Evolutionary conservation across 2,888 invertebrate species (phyloP).

Genomic region (Mongoloraphidia duomilia): DNA sequence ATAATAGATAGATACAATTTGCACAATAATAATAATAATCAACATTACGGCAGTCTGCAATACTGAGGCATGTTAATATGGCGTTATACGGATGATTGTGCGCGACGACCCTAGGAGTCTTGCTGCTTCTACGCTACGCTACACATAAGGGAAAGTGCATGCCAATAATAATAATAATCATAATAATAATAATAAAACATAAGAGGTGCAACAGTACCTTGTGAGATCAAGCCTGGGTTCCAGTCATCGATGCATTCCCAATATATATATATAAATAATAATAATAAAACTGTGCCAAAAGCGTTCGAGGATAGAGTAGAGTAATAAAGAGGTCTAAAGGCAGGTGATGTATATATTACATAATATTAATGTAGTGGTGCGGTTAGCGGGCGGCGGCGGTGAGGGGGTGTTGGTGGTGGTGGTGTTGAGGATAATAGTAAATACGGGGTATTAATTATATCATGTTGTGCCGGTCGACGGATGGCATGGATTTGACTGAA

Average conservation of each 20-base stretch:
- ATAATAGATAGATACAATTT: too few species aligned
- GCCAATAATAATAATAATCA: slow-evolving; percentile 18
- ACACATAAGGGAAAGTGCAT: slow-evolving; percentile 20
- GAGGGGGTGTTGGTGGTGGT: slow-evolving; percentile 10
- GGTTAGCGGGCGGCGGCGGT: slow-evolving; percentile 9
- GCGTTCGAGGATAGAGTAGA: slow-evolving; percentile 27
- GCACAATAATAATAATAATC: slow-evolving; percentile 16
- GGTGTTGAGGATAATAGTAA: slow-evolving; percentile 15
- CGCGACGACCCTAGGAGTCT: slow-evolving; percentile 10
- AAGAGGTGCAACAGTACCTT: slow-evolving; percentile 55
- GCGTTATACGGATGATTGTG: not conserved
- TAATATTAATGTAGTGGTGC: slow-evolving; percentile 4
- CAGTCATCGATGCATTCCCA: slow-evolving; percentile 42
- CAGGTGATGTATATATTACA: slow-evolving; percentile 8
- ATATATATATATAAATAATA: slow-evolving; percentile 20
- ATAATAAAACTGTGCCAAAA: slow-evolving; percentile 36
- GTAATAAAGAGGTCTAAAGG: too few species aligned
- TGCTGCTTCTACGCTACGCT: slow-evolving; percentile 7
- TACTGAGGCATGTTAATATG: slow-evolving; percentile 2
- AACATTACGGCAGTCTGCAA: slow-evolving; percentile 15
- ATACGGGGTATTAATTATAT: slow-evolving; percentile 9
- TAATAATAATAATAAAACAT: slow-evolving; percentile 25
- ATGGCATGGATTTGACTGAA: slow-evolving; percentile 15
- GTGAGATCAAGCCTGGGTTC: slow-evolving; percentile 34
- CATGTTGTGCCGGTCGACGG: slow-evolving; percentile 13